Conservation (phyloP, 1,140 invertebrate species). For the Pectinophora gossypiella region DNA sequence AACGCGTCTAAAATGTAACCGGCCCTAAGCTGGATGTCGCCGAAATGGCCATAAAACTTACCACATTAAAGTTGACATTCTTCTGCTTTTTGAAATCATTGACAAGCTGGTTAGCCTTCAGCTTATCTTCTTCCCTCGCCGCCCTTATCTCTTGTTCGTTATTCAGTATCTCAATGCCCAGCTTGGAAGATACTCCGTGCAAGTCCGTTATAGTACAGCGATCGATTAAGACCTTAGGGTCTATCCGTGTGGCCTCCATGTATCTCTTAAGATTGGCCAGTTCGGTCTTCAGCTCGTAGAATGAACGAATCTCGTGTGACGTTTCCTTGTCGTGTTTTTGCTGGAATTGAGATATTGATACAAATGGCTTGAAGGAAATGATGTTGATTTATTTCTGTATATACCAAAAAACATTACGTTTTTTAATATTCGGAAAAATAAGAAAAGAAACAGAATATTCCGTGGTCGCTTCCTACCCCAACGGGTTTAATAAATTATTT, state of each 20-base stretch:
- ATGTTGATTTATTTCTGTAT: too few relatives aligned
- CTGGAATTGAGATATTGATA: too few relatives aligned
- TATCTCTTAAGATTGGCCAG: conserved; percentile 35
- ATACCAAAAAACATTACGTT: too few relatives aligned
- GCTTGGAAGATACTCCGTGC: conserved; percentile 9
- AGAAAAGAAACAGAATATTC: too few relatives aligned
- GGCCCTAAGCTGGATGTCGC: too few relatives aligned
- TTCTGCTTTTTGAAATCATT: conserved; percentile 62
- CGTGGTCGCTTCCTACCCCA: too few relatives aligned
- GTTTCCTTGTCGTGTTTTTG: too few relatives aligned
- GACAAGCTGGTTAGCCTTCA: conserved; percentile 32
- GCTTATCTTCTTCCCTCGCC: conserved; percentile 23
- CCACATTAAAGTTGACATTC: conserved; percentile 60
- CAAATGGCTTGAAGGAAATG: conserved; percentile 25
- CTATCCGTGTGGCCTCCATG: conserved; percentile 31
- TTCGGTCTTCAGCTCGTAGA: conserved; percentile 43
- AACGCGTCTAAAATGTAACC: too few relatives aligned
- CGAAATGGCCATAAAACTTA: too few relatives aligned
- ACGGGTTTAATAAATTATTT: too few relatives aligned
- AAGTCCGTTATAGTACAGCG: conserved; percentile 32
- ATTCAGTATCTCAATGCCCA: conserved; percentile 28
- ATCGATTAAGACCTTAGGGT: conserved; percentile 37
- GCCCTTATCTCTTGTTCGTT: conserved; percentile 29
- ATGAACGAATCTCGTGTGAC: too few relatives aligned
- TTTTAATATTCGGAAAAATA: too few relatives aligned